Evolutionary conservation across 1,140 invertebrate species (phyloP).

Genomic region (Apis laboriosa): DNA sequence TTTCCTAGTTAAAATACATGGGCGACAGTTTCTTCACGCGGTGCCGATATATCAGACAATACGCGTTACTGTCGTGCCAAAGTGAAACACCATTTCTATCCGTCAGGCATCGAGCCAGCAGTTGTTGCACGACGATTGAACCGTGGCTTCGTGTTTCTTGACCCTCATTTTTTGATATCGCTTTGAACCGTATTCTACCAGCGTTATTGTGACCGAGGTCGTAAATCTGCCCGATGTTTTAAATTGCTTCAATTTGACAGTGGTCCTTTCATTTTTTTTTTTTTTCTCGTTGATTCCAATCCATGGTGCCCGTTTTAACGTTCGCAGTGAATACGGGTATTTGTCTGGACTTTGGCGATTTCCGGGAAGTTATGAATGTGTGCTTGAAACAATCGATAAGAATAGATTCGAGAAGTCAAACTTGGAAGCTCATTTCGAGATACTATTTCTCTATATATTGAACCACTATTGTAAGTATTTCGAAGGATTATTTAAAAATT

Average conservation of each 20-base stretch:
- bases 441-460: too few relatives aligned
- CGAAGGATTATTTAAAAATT: too few relatives aligned
- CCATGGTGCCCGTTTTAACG: too few relatives aligned
- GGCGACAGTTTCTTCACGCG: background rate
- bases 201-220: too few relatives aligned
- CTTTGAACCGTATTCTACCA: background rate
- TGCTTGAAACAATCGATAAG: too few relatives aligned
- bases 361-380: too few relatives aligned
- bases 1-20: constrained; percentile 46
- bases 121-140: background rate
- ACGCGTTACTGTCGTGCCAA: constrained; percentile 44
- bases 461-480: too few relatives aligned
- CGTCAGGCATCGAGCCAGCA: constrained; percentile 47
- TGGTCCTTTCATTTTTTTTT: background rate
- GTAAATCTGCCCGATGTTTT: background rate
- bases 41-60: constrained; percentile 48
- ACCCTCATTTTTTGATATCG: constrained; percentile 36
- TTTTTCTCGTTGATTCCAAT: too few relatives aligned
- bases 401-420: too few relatives aligned
- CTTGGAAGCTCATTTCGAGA: too few relatives aligned
- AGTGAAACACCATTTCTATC: constrained; percentile 48
- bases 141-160: constrained; percentile 31
- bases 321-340: background rate
- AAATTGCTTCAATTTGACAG: background rate
- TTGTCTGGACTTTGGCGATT: background rate